Evolutionary conservation across 2,888 invertebrate genomes (phyloP).

Genomic region (Schizaphis graminum): DNA sequence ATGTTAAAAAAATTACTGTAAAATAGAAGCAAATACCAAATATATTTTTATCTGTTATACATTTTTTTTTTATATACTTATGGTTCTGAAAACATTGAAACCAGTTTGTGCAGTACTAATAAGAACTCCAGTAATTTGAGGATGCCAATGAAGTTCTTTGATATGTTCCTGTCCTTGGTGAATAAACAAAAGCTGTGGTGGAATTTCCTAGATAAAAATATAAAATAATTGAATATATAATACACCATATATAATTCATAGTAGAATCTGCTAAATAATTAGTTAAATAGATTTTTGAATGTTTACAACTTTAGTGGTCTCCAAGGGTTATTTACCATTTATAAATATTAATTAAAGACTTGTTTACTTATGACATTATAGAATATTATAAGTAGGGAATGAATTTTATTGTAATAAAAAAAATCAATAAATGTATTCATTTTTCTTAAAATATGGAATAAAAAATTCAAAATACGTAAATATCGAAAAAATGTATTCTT

Average conservation of each 20-base stretch:
- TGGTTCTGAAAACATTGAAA: slow-evolving; percentile 97
- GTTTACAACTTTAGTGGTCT: neutral
- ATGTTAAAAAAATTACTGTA: slow-evolving; percentile 37
- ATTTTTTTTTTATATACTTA: slow-evolving; percentile 83
- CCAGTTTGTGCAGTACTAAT: slow-evolving; percentile 95
- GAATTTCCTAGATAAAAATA: slow-evolving; percentile 79
- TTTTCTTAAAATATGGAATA: too few species aligned
- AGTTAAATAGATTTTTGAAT: neutral
- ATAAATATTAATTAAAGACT: too few species aligned
- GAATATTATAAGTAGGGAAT: neutral
- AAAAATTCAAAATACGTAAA: too few species aligned
- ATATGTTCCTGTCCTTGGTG: slow-evolving; percentile 98
- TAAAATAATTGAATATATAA: slow-evolving; percentile 69
- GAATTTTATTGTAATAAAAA: too few species aligned
- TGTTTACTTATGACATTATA: neutral
- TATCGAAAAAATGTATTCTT: too few species aligned
- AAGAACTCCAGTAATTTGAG: slow-evolving; percentile 92
- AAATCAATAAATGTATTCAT: too few species aligned
- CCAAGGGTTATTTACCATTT: neutral
- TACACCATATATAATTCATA: neutral
- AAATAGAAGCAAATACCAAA: slow-evolving; percentile 6
- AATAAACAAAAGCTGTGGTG: slow-evolving; percentile 96
- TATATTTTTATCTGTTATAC: slow-evolving; percentile 66
- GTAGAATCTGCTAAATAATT: neutral
- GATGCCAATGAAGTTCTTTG: slow-evolving; percentile 99